A percentile compares a stretch with the other conserved stretches of the same genome.
Evolutionary conservation across 2,113 vertebrate species (phyloP).

Genomic region (Gymnobelideus leadbeateri): DNA sequence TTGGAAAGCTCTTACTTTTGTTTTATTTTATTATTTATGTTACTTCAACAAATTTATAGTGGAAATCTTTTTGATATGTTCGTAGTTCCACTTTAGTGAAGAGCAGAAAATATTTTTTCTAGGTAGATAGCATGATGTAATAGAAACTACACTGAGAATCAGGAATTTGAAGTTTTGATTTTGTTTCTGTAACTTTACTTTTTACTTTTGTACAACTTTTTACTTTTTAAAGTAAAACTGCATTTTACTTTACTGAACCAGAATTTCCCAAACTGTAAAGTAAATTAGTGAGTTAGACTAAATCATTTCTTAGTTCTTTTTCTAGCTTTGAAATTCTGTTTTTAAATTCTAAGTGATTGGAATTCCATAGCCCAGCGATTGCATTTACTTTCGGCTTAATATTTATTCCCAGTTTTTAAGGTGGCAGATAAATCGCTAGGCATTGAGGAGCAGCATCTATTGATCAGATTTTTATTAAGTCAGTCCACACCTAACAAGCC

Average conservation of each 20-base stretch:
- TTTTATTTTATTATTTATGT: neutral
- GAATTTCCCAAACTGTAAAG: too few species aligned
- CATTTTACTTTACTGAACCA: neutral
- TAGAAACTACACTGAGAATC: too few species aligned
- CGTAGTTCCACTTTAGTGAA: neutral
- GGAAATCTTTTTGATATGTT: neutral
- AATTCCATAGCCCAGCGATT: neutral
- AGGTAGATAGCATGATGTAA: neutral
- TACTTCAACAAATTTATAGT: neutral
- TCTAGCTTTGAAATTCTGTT: neutral
- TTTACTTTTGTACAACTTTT: too few species aligned
- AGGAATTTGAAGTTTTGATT: neutral
- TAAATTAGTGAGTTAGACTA: too few species aligned
- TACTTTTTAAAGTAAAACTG: too few species aligned
- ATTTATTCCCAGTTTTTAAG: neutral
- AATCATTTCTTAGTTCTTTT: neutral
- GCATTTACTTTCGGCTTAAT: neutral
- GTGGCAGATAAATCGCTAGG: neutral
- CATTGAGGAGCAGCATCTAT: neutral
- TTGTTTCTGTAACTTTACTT: neutral
- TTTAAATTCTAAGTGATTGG: neutral
- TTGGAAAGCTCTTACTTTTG: too few species aligned
- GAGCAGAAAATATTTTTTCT: neutral
- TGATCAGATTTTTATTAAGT: neutral
- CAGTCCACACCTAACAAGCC: neutral